Evolutionary conservation across 2,113 vertebrate genomes (phyloP).

Genomic region (Atlantisia rogersi): DNA sequence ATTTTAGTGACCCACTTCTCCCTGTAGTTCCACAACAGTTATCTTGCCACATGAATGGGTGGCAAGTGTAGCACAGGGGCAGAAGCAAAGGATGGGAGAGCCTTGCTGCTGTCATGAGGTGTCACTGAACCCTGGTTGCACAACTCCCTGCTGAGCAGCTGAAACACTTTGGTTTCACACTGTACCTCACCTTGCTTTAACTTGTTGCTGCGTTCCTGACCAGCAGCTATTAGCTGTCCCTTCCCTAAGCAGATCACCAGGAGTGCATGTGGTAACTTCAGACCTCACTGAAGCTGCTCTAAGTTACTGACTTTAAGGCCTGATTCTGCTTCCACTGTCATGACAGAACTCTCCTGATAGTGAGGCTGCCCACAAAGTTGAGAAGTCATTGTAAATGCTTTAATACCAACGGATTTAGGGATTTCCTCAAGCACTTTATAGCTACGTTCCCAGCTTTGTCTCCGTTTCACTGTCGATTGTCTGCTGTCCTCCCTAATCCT

Average conservation of each 20-base stretch:
- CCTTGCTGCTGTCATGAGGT: not conserved
- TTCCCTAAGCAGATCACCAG: not conserved
- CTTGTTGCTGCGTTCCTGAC: not conserved
- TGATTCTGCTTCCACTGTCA: not conserved
- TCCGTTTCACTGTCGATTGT: constrained; percentile 40
- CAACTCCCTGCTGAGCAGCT: not conserved
- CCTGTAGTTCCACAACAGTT: not conserved
- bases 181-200: not conserved
- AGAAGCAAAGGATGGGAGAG: not conserved
- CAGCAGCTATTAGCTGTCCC: not conserved
- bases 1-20: not conserved
- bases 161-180: not conserved
- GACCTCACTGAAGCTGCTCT: not conserved
- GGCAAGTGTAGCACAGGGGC: not conserved
- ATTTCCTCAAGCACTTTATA: constrained; percentile 71
- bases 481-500: constrained; percentile 56
- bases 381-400: constrained; percentile 46
- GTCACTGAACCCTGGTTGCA: not conserved
- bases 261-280: not conserved
- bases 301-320: not conserved
- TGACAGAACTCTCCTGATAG: not conserved
- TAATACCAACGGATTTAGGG: constrained; percentile 52
- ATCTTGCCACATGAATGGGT: not conserved
- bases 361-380: not conserved
- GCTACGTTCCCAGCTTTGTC: constrained; percentile 65